Evolutionary conservation across 2,113 vertebrate species (phyloP), one percentile per base, ranked within the genome.

Genomic region (Myanophis thanlyinensis): DNA sequence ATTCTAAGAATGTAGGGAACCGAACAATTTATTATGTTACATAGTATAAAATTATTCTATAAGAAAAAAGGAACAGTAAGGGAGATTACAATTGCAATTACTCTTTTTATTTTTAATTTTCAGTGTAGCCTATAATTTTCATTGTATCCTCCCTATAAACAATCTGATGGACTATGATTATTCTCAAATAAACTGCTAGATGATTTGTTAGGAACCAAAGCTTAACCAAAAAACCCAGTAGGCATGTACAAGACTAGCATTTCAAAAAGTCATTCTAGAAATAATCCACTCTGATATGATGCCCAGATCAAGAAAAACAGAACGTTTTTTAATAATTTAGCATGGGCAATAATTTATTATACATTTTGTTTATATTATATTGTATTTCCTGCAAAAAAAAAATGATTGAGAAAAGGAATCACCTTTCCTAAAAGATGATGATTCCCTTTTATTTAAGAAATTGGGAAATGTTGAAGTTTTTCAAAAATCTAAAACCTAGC

Each of bases 11-110:
- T 90, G 53, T 35, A 84, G 90, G 6, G 0, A 93, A 1, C 1
- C 93, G 94, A 93, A 95, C 85, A 48, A 5, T 92, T 89, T n/a
- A 53, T 35, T 52, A 89, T 85, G 44, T 92, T 89, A n/a, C 93
- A 92, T 90, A 85, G 0, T 73, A 2, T 3, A 89, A 90, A 89
- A 44, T 30, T 67, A 1, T 92, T 93, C 7, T 88, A 92, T 93
- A 93, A 67, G 15, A 62, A 0, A 20, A 73, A 15, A 40, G 67
- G 15, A 6, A 40, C 1, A 20, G n/a, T 73, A 35, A 73, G 15
- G 5, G 67, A 73, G n/a, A 8, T 73, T 73, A 73, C 5, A n/a
- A 9, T 87, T 59, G n/a, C 89, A 84, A 40, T 84, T 84, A 85
- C 8, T 84, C 40, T 91, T 91, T 62, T 67, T 4, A 59, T 2